Base-by-base conservation (phyloP, 2,113 vertebrate species). In the Hippocampus mohnikei region DNA sequence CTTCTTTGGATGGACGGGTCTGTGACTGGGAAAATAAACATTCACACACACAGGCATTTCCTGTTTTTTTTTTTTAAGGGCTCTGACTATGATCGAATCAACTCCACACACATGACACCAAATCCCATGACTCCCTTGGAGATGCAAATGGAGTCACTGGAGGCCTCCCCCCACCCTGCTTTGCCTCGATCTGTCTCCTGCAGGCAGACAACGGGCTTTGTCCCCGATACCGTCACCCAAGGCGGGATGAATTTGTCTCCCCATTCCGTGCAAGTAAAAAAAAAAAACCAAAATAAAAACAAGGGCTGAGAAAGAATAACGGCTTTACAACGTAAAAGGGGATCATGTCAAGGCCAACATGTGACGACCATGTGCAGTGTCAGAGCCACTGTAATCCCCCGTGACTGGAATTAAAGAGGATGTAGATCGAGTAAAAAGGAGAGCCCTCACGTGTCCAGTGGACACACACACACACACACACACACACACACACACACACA, bases 321-420 rank as follows among this genome's bases (percentile, higher is more conserved):
- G 4, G 55, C 55, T 27, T 58, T 58, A 27, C 23, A 15, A 8
- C 13, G 58, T 33, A 60, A 60, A 60, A 29, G 58, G 27, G 27
- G 58, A 60, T 60, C 15, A 33, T 33, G 27, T 60, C 27, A 27
- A 63, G 41, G 61, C 61, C 33, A 65, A 65, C 62, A 44, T 42
- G 40, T 44, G 62, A 64, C 10, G 15, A 25, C 6, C 63, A 65
- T 44, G 42, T 65, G 63, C 42, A 15, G 33, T 52, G 37, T 68
- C n/a, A 5, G 50, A 68, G 41, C 48, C 33, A 18, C 20, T 40
- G 52, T 55, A 55, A 68, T 55, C 42, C 67, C 50, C 29, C 29
- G 18, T 40, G 20, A 68, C 23, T 23, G 67, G 46, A 40, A 55
- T 41, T 56, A 52, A 21, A 53, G 29, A 33, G 66, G 48, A 37